Percentiles rank a stretch among this genome's conserved stretches.
These are phyloP conservation scores for Pyralis farinalis DNA, from an alignment of 2,888 invertebrate species.

Conservation along the genomic window DNA sequence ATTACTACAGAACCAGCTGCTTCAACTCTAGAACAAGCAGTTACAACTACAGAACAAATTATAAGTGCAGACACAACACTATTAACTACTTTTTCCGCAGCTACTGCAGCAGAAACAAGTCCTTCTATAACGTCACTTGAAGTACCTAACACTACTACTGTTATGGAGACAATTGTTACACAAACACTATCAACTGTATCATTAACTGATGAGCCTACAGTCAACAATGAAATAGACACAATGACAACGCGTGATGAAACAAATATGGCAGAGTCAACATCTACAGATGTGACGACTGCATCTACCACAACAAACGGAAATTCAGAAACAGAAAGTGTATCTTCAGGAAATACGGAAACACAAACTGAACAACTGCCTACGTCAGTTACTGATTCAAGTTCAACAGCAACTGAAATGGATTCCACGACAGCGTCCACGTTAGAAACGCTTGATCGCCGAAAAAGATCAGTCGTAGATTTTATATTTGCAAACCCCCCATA, in stretches of 20 bases:
- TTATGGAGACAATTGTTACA: conserved; percentile 24
- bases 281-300: conserved; percentile 18
- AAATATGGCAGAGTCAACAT: conserved; percentile 11
- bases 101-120: conserved; percentile 10
- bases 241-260: conserved; percentile 16
- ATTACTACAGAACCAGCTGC: neutral
- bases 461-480: conserved; percentile 67
- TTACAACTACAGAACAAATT: conserved; percentile 13
- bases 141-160: conserved; percentile 17
- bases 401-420: conserved; percentile 20
- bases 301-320: conserved; percentile 22
- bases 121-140: conserved; percentile 14
- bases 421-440: conserved; percentile 26
- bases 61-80: conserved; percentile 18
- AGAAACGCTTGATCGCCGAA: conserved; percentile 58
- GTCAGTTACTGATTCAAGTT: conserved; percentile 11
- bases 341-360: conserved; percentile 8
- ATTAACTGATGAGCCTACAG: conserved; percentile 34
- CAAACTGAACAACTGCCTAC: conserved; percentile 11
- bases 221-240: conserved; percentile 38
- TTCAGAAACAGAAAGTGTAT: conserved; percentile 13
- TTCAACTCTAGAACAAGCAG: neutral
- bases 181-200: conserved; percentile 29
- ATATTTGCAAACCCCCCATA: conserved; percentile 63
- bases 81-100: conserved; percentile 16